Base-by-base conservation (phyloP, 2,888 invertebrate genomes). In the Aphodius sticticus region DNA sequence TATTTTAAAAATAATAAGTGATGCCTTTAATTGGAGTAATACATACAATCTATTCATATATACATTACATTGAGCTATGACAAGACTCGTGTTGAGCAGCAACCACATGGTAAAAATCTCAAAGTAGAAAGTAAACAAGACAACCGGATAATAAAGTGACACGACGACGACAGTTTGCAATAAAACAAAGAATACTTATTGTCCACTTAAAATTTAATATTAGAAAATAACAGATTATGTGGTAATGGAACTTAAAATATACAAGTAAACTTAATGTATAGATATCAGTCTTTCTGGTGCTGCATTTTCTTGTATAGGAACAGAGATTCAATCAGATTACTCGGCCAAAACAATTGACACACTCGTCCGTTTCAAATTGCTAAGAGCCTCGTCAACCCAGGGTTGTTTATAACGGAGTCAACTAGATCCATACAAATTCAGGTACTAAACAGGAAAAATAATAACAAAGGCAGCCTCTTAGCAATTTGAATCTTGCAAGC, bases 261-360 rank as follows among this genome's bases (percentile, higher is more conserved):
- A 69, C 53, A 69, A 16, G 37, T 35, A 35, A 36, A 77, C 70
- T 76, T 76, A 78, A 69, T 76, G 69, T 78, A 76, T 71, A 78
- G 53, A 78, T 77, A 80, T 81, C 81, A 81, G 81, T 81, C 81
- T 81, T 70, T 78, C 81, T 81, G 81, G 78, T 81, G 81, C 81
- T 80, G 80, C 77, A 77, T 71, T 76, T 75, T 81, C 77, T 79
- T 78, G 76, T 81, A 78, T 82, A 82, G 81, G 82, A 82, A 82
- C 82, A 82, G 82, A 82, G 82, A 82, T 82, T 82, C 81, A 79
- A 74, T 80, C 80, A 81, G 78, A 79, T 81, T 80, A 78, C 78
- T 81, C 74, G 77, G 76, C 80, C 76, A 75, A 26, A 80, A 77
- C 36, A 74, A 74, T 2, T 16, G 69, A 69, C 12, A 69, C 74